Conservation (phyloP, 2,888 invertebrate species). For the Troides helena region DNA sequence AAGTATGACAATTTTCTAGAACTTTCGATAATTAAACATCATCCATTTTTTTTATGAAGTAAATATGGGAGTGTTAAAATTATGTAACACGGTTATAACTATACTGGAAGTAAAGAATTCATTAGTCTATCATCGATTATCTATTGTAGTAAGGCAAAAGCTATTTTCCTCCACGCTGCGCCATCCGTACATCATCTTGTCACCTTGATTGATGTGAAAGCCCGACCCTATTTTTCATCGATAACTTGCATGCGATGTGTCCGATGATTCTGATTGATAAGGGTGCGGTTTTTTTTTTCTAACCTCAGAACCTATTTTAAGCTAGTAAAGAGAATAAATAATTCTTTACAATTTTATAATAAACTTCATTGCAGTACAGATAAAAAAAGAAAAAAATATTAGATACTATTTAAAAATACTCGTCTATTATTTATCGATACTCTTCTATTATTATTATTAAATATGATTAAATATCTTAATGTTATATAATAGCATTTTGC, state of each 20-base stretch:
- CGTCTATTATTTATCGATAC: no score
- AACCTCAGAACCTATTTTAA: background rate
- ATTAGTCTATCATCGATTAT: conserved; percentile 18
- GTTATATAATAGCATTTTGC: no score
- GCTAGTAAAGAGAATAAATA: background rate
- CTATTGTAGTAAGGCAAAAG: conserved; percentile 13
- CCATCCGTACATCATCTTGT: conserved; percentile 24
- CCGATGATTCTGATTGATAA: conserved; percentile 22
- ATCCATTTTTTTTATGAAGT: no score
- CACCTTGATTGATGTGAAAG: conserved; percentile 26
- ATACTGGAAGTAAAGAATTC: background rate
- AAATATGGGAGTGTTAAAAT: background rate
- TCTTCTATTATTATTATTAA: no score
- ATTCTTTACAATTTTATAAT: background rate
- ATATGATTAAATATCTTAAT: no score
- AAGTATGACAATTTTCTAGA: no score
- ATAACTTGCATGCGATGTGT: conserved; percentile 3
- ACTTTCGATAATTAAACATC: no score
- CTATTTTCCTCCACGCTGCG: conserved; percentile 23
- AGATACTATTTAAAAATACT: no score
- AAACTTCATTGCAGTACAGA: background rate
- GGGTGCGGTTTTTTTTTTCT: background rate
- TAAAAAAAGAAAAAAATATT: background rate
- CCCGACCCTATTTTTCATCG: conserved; percentile 16
- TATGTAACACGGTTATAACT: background rate